A percentile compares a stretch with the other conserved stretches of the same genome.
Evolutionary conservation across 2,888 invertebrate species (phyloP).

Genomic region (Drosophila ezoana): DNA sequence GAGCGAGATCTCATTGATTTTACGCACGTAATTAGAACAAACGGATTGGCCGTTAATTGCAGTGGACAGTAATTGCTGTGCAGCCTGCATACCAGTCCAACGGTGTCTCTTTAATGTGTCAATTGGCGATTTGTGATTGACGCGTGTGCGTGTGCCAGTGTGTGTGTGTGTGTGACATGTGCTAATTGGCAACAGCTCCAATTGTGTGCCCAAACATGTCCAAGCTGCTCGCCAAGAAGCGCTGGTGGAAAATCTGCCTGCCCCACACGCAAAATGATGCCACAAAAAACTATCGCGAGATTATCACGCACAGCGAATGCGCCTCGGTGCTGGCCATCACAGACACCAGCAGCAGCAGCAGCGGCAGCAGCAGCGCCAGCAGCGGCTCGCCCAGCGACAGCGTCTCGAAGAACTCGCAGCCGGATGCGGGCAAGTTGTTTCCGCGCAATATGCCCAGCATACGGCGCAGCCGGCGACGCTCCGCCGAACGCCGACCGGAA

Average conservation of each 20-base stretch:
- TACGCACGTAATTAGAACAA: conserved; percentile 83
- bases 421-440: conserved; percentile 80
- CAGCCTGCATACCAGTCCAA: conserved; percentile 39
- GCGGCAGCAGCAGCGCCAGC: conserved; percentile 32
- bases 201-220: conserved; percentile 55
- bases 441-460: conserved; percentile 84
- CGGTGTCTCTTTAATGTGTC: conserved; percentile 69
- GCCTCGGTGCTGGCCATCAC: conserved; percentile 57
- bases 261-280: conserved; percentile 89
- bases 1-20: conserved; percentile 52
- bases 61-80: conserved; percentile 70
- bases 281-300: conserved; percentile 91
- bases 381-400: conserved; percentile 56
- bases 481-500: conserved; percentile 42
- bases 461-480: conserved; percentile 78
- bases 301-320: conserved; percentile 60
- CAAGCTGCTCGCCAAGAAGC: conserved; percentile 87
- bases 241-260: conserved; percentile 95
- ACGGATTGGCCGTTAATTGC: conserved; percentile 77
- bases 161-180: conserved; percentile 40
- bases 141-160: conserved; percentile 11
- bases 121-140: conserved; percentile 61
- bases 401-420: conserved; percentile 72
- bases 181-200: conserved; percentile 54
- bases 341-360: conserved; percentile 49